phyloP scores from a whole-genome alignment of 2,797 vertebrate genomes.

The Amphiprion clarkii region DNA sequence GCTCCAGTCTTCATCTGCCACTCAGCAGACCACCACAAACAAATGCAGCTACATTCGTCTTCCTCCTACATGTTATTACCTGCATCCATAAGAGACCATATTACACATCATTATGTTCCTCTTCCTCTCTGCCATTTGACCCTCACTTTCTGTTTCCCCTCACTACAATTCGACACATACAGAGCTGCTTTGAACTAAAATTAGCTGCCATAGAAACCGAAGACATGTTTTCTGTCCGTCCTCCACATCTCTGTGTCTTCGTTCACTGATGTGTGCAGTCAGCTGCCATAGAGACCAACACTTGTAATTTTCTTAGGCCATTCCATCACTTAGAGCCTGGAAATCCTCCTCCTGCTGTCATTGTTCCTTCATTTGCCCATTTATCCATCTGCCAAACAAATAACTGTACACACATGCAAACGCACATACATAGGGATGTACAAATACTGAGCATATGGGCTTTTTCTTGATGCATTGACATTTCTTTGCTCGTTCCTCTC shows the following conservation, averaged over 20 bases:
- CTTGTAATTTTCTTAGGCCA: conserved; percentile 63
- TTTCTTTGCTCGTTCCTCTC: conserved; percentile 42
- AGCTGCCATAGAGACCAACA: conserved; percentile 66
- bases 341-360: conserved; percentile 51
- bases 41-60: not conserved
- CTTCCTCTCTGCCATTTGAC: not conserved
- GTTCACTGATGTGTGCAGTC: conserved; percentile 31
- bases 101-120: not conserved
- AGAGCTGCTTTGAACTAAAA: conserved; percentile 10
- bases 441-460: conserved; percentile 12
- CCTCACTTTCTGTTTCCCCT: not conserved
- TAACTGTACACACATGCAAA: conserved; percentile 21
- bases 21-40: too few species aligned
- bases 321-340: conserved; percentile 51
- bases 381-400: conserved; percentile 50
- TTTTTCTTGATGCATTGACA: conserved; percentile 38
- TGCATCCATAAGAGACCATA: not conserved
- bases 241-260: conserved; percentile 24
- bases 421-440: conserved; percentile 8
- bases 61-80: not conserved
- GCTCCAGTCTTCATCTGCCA: not conserved
- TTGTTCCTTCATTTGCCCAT: conserved; percentile 51
- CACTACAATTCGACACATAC: not conserved
- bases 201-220: conserved; percentile 49
- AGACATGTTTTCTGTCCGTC: conserved; percentile 18